Conservation (phyloP, 2,113 vertebrate species). For the Ornithorhynchus anatinus region DNA sequence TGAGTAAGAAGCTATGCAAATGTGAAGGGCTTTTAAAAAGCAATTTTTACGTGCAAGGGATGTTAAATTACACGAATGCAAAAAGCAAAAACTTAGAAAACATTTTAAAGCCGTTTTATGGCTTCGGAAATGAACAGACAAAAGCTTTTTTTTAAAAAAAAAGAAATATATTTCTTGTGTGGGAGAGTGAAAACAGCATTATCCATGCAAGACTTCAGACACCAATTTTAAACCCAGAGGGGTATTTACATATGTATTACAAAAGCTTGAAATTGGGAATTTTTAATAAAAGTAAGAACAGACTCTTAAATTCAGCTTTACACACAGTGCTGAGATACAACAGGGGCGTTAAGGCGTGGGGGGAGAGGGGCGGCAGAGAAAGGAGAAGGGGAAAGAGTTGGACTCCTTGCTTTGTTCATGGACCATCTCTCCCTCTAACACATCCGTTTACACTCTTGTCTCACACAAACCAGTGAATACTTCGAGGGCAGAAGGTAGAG, state of each 20-base stretch:
- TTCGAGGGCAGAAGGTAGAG: slow-evolving; percentile 28
- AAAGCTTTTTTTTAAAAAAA: neutral
- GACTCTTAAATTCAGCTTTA: neutral
- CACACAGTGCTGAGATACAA: neutral
- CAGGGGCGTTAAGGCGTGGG: too few relatives aligned
- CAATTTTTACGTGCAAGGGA: slow-evolving; percentile 8
- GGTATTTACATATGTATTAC: slow-evolving; percentile 47
- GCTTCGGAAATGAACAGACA: neutral
- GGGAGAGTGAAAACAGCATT: slow-evolving; percentile 46
- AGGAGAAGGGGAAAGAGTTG: neutral
- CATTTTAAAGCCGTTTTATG: slow-evolving; percentile 19
- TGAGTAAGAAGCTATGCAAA: neutral
- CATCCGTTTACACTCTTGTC: neutral
- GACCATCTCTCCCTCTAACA: neutral
- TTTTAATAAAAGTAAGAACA: slow-evolving; percentile 44
- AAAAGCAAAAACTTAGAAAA: slow-evolving; percentile 15
- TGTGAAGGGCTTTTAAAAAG: slow-evolving; percentile 3
- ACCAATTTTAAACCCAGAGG: slow-evolving; percentile 36
- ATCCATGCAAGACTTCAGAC: slow-evolving; percentile 43
- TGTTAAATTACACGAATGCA: slow-evolving; percentile 12
- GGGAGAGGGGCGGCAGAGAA: slow-evolving; percentile 21
- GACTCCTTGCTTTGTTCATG: neutral
- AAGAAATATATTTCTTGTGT: slow-evolving; percentile 33
- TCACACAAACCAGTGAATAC: slow-evolving; percentile 46
- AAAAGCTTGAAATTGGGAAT: slow-evolving; percentile 49